Conservation (phyloP, 2,888 invertebrate species). For the Rhogogaster chlorosoma region DNA sequence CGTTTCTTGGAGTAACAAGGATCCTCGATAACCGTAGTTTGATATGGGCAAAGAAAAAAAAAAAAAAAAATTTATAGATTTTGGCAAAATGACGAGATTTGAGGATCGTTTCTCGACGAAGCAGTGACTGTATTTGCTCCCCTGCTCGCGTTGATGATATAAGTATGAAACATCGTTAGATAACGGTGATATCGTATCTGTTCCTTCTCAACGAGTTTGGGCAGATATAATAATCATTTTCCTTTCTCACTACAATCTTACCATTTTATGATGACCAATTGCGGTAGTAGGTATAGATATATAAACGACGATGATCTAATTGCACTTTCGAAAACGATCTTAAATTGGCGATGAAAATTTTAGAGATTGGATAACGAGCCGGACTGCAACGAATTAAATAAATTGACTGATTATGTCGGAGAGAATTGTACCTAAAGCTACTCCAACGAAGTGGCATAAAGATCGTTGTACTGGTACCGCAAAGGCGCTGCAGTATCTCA, state of each 20-base stretch:
- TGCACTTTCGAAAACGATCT: conserved; percentile 51
- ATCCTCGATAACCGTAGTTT: not conserved
- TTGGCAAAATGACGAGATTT: too few relatives aligned
- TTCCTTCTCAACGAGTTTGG: not conserved
- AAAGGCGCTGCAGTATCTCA: not conserved
- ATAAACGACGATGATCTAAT: conserved; percentile 33
- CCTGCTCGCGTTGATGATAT: not conserved
- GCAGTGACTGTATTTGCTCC: not conserved
- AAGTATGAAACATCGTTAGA: not conserved
- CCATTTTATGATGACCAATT: not conserved
- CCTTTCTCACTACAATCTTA: not conserved
- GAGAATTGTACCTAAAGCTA: not conserved
- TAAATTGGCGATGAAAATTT: conserved; percentile 73
- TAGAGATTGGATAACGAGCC: conserved; percentile 71
- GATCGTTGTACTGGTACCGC: not conserved
- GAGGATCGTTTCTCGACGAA: not conserved
- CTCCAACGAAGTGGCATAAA: not conserved
- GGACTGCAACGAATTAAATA: conserved; percentile 59
- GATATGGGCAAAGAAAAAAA: too few relatives aligned
- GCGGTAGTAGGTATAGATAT: not conserved
- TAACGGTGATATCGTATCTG: not conserved
- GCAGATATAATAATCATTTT: not conserved
- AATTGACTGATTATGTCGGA: conserved; percentile 66
- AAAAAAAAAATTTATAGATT: too few relatives aligned
- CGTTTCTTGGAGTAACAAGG: not conserved